Percentiles rank a stretch among this genome's conserved stretches.
Evolutionary conservation across 92 coral and sea anemone species (phyloP).

Genomic region (Micromussa lordhowensis): DNA sequence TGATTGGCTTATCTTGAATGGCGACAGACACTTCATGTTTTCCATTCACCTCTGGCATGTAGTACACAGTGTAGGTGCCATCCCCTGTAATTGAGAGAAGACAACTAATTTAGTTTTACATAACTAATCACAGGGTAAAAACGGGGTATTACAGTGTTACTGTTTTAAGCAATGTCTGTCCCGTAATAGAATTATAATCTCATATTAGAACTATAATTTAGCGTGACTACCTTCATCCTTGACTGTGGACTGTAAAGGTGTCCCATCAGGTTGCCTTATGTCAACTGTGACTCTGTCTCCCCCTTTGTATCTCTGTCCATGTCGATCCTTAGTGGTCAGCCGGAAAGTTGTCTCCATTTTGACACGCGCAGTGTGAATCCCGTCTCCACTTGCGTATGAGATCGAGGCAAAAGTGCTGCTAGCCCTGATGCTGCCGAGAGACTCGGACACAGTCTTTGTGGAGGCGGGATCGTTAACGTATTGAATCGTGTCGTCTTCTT

Average conservation of each 20-base stretch:
- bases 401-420: conserved; percentile 98
- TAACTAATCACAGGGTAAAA: background rate
- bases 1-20: conserved; percentile 96
- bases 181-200: background rate
- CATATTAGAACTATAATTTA: background rate
- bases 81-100: conserved; percentile 67
- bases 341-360: conserved; percentile 91
- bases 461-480: conserved; percentile 80
- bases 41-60: conserved; percentile 94
- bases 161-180: background rate
- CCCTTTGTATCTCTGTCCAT: conserved; percentile 91
- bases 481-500: conserved; percentile 95
- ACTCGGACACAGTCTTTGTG: conserved; percentile 72
- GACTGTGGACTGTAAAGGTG: conserved; percentile 70
- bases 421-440: conserved; percentile 86
- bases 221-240: conserved; percentile 83
- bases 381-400: conserved; percentile 97
- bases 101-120: background rate
- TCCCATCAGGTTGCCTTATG: conserved; percentile 89
- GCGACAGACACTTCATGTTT: conserved; percentile 84
- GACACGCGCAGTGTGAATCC: conserved; percentile 94
- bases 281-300: conserved; percentile 90
- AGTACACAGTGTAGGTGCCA: conserved; percentile 89
- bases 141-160: background rate
- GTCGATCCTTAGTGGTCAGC: conserved; percentile 95